Conservation (phyloP, 2,888 invertebrate species). For the Eupsilia transversa region DNA sequence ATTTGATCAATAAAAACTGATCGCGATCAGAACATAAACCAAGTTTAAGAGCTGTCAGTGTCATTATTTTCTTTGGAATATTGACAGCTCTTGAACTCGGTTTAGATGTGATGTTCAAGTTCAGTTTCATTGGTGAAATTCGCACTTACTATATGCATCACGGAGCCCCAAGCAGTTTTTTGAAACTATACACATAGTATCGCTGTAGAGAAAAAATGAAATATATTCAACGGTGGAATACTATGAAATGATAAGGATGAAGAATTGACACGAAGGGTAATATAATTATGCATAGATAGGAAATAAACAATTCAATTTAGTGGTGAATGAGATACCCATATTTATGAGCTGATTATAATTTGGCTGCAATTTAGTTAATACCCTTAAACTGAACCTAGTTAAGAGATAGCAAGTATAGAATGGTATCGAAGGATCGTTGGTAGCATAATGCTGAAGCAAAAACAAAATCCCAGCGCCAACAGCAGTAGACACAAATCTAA, state of each 20-base stretch:
- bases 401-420: not conserved
- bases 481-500: constrained; percentile 40
- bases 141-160: no score
- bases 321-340: not conserved
- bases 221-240: no score
- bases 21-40: no score
- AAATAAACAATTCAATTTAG: not conserved
- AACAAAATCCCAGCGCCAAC: not conserved
- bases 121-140: no score
- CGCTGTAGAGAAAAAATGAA: no score
- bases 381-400: not conserved
- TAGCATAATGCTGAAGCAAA: not conserved
- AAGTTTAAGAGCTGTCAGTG: no score
- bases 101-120: no score
- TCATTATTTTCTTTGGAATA: no score
- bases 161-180: not conserved
- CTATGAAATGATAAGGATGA: not conserved
- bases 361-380: not conserved
- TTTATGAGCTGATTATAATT: not conserved
- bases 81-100: no score
- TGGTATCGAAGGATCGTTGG: not conserved
- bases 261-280: not conserved
- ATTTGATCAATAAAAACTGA: no score
- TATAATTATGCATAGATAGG: not conserved
- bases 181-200: no score